phyloP scores from a whole-genome alignment of 2,113 vertebrate species.

The Pituophis catenifer region DNA sequence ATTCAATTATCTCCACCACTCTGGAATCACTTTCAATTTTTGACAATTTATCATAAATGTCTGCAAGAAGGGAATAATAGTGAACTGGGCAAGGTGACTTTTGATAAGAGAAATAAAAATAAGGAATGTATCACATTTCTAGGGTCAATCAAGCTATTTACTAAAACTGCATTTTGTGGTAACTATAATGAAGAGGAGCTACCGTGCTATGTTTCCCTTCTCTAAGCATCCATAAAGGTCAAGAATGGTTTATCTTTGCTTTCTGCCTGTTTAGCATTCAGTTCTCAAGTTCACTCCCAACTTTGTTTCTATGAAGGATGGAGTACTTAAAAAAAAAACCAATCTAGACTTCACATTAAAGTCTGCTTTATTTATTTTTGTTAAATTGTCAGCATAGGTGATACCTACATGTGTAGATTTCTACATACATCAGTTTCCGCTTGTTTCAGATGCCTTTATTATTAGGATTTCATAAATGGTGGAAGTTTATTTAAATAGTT shows the following conservation, averaged over 20 bases:
- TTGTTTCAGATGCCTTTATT: not conserved
- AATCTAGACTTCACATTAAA: not conserved
- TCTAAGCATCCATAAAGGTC: not conserved
- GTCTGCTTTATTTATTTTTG: not conserved
- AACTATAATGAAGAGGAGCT: not conserved
- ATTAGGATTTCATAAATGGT: not conserved
- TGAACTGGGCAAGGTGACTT: not conserved
- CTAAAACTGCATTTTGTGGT: not conserved
- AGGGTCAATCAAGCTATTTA: not conserved
- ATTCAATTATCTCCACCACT: not conserved
- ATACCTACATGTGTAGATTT: not conserved
- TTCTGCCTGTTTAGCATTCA: not conserved
- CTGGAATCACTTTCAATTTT: not conserved
- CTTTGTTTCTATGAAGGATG: not conserved
- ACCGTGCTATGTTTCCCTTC: not conserved
- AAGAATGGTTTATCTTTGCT: not conserved
- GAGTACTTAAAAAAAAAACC: not conserved
- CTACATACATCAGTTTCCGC: not conserved
- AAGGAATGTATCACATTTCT: not conserved
- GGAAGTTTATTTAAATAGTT: not conserved
- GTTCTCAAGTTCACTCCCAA: not conserved
- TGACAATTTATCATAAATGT: not conserved
- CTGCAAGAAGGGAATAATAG: not conserved
- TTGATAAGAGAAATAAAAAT: not conserved
- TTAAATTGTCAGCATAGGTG: not conserved